Evolutionary conservation across 1,140 invertebrate genomes (phyloP).

Genomic region (Penaeus vannamei): DNA sequence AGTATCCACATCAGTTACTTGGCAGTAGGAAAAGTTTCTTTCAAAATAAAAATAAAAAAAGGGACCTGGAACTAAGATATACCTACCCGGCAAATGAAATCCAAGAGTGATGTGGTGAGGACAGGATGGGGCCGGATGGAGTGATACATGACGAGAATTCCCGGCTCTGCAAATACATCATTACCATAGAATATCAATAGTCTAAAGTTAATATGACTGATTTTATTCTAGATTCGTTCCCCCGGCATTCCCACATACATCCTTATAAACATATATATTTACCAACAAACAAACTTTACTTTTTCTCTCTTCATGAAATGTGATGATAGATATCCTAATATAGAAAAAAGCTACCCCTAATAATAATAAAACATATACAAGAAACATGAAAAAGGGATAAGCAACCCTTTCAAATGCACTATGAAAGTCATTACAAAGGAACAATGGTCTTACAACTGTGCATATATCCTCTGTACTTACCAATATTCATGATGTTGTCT

Average conservation of each 20-base stretch:
- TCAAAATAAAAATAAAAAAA: no score
- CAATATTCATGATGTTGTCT: slow-evolving; percentile 99
- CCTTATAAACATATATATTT: no score
- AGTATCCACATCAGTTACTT: no score
- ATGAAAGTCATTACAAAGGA: background rate
- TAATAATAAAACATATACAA: no score
- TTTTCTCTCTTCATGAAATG: slow-evolving; percentile 25
- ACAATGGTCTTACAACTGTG: background rate
- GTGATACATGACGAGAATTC: slow-evolving; percentile 97
- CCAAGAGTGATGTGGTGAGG: slow-evolving; percentile 93
- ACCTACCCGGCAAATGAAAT: slow-evolving; percentile 91
- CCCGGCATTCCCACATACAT: background rate
- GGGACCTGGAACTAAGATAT: background rate
- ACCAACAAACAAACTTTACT: background rate
- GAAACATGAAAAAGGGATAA: no score
- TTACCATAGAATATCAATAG: slow-evolving; percentile 31
- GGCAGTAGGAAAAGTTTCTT: no score
- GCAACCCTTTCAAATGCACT: no score
- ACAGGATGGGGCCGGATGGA: slow-evolving; percentile 96
- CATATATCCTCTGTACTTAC: slow-evolving; percentile 73
- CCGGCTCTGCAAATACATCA: slow-evolving; percentile 81
- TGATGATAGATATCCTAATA: slow-evolving; percentile 67
- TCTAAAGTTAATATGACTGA: slow-evolving; percentile 38
- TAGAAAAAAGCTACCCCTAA: no score
- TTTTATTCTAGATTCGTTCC: background rate